Percentiles rank a stretch among this genome's conserved stretches.
Evolutionary conservation across 2,888 invertebrate species (phyloP).

Genomic region (Eutolmus rufibarbis): DNA sequence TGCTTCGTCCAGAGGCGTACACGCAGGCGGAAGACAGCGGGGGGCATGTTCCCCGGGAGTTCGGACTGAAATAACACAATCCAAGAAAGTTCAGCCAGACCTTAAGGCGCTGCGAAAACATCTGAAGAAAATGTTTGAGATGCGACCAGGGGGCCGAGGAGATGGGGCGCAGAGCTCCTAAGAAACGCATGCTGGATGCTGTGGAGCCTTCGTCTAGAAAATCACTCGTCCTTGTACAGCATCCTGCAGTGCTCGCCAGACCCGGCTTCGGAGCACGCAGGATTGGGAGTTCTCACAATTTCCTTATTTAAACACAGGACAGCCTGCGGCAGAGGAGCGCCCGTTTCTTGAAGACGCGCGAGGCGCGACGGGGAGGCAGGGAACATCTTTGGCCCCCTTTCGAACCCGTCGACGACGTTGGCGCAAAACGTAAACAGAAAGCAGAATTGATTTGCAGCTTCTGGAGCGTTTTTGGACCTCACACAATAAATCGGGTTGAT

Average conservation of each 20-base stretch:
- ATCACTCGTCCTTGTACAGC: neutral
- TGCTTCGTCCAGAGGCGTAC: neutral
- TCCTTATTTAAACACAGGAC: neutral
- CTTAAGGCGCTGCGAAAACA: neutral
- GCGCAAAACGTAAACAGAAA: neutral
- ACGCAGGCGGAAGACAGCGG: neutral
- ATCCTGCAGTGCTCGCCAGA: neutral
- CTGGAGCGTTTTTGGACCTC: neutral
- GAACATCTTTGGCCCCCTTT: neutral
- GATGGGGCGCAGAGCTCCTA: neutral
- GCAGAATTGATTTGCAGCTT: neutral
- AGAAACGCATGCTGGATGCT: neutral
- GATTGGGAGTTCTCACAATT: neutral
- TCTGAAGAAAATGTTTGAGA: neutral
- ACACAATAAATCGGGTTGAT: neutral
- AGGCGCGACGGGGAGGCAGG: neutral
- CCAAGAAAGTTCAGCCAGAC: neutral
- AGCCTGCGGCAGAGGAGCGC: neutral
- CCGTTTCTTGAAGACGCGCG: neutral
- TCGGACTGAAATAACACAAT: neutral
- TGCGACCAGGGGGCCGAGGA: neutral
- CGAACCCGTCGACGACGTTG: neutral
- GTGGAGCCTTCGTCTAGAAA: neutral
- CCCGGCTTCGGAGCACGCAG: neutral
- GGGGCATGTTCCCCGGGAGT: neutral